Evolutionary conservation across 2,113 vertebrate species (phyloP), one percentile per base, ranked within the genome.

Genomic region (Quiscalus mexicanus): DNA sequence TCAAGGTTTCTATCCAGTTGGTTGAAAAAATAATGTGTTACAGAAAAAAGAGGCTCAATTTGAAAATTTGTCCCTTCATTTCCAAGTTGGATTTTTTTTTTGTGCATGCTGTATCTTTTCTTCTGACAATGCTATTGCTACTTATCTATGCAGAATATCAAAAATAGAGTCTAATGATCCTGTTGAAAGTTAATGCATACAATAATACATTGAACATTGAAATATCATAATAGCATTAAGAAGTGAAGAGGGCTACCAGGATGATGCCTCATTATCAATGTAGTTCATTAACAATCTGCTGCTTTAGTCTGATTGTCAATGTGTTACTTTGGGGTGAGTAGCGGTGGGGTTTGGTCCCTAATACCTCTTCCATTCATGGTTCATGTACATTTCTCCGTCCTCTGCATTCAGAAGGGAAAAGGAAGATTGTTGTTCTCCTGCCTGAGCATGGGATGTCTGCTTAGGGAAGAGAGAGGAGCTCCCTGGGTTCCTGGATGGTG

Each of bases 91-190:
- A 41, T 42, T 85, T 27, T 33, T 58, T 64, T 80, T 49, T 31
- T n/a, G 18, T 78, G 58, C 50, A 84, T 76, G 56, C 53, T 50
- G 4, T 56, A 35, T 73, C 58, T 88, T 83, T 82, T 77, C 49
- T 83, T 73, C 78, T 3, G 6, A 65, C 25, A 62, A 37, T 84
- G 59, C 80, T 85, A 20, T 77, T 95, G 88, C 58, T 94, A 21
- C 65, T 91, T 86, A 71, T 10, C 82, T 91, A 78, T 93, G 77
- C 88, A 93, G 73, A 69, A 25, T 73, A 85, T 74, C 22, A 88
- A 82, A 74, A 56, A 45, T 53, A 50, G 4, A 63, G 44, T 71
- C 56, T 67, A 69, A 53, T 0, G 2, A 63, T 73, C 27, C 47
- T 67, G 9, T 49, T 84, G 47, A 82, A 60, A 88, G 23, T 59